A percentile compares a stretch with the other conserved stretches of the same genome.
Evolutionary conservation across 2,797 vertebrate species (phyloP).

Genomic region (Poeciliopsis paucimaculata): DNA sequence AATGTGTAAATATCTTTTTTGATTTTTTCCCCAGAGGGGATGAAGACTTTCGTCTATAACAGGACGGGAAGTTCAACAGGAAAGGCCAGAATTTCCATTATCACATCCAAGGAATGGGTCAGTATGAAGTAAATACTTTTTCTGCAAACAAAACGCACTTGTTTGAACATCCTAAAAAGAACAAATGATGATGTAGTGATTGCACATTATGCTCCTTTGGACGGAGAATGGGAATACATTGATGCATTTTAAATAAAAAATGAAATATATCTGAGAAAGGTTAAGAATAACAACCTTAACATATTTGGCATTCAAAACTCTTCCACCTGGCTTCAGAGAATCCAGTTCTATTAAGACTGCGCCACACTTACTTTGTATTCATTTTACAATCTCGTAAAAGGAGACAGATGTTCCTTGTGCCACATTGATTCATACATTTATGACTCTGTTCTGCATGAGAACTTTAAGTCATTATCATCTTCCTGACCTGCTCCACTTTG

Average conservation of each 20-base stretch:
- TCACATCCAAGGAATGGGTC: conserved; percentile 65
- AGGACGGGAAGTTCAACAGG: conserved; percentile 49
- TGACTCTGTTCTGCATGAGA: conserved; percentile 69
- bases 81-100: conserved; percentile 61
- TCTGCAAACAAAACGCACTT: conserved; percentile 43
- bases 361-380: conserved; percentile 17
- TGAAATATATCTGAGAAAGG: conserved; percentile 28
- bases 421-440: conserved; percentile 59
- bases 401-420: conserved; percentile 31
- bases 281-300: conserved; percentile 13
- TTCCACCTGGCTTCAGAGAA: conserved; percentile 18
- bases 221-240: conserved; percentile 13
- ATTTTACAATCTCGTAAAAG: conserved; percentile 33
- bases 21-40: conserved; percentile 57
- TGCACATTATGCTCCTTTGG: conserved; percentile 21
- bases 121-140: conserved; percentile 63
- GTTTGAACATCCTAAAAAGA: conserved; percentile 49
- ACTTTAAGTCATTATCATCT: conserved; percentile 62
- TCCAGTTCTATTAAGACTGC: conserved; percentile 3
- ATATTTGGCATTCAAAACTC: conserved; percentile 22
- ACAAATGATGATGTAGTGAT: conserved; percentile 15
- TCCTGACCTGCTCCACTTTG: conserved; percentile 65
- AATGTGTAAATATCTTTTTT: conserved; percentile 71
- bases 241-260: conserved; percentile 39
- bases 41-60: conserved; percentile 58